Evolutionary conservation across 2,797 vertebrate genomes (phyloP).

Genomic region (Taeniopygia guttata): DNA sequence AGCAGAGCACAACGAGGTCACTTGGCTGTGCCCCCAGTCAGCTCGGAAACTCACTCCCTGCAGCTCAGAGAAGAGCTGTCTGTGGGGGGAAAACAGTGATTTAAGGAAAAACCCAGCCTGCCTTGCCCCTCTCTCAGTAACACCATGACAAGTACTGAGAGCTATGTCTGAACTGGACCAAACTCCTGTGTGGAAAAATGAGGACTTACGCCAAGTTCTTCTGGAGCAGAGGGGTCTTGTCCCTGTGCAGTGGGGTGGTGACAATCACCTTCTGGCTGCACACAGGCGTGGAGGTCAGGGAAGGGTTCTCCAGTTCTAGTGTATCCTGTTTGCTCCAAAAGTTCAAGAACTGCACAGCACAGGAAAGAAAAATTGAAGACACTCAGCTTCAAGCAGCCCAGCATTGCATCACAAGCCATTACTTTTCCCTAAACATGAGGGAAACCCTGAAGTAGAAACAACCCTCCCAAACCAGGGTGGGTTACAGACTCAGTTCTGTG

Average conservation of each 20-base stretch:
- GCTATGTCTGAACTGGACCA: neutral
- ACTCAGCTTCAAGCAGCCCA: neutral
- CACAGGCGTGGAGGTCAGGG: constrained; percentile 94
- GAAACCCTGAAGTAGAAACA: neutral
- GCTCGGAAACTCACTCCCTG: neutral
- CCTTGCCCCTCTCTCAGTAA: neutral
- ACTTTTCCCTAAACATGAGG: neutral
- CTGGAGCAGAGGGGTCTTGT: constrained; percentile 92
- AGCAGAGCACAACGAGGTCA: neutral
- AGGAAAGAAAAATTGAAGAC: neutral
- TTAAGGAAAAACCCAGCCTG: neutral
- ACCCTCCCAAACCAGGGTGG: neutral
- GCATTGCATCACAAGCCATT: neutral
- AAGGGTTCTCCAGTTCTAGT: constrained; percentile 92
- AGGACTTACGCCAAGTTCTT: constrained; percentile 86
- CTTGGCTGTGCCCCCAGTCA: neutral
- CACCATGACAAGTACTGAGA: neutral
- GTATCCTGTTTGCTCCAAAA: constrained; percentile 96
- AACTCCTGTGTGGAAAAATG: neutral
- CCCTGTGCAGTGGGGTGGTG: constrained; percentile 92
- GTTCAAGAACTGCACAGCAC: constrained; percentile 87
- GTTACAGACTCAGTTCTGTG: neutral
- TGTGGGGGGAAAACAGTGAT: neutral
- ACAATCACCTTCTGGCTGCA: constrained; percentile 96
- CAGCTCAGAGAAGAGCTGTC: neutral